Percentiles rank a stretch among this genome's conserved stretches.
phyloP scores from a whole-genome alignment of 2,113 vertebrate genomes.

The Heterochromis multidens region DNA sequence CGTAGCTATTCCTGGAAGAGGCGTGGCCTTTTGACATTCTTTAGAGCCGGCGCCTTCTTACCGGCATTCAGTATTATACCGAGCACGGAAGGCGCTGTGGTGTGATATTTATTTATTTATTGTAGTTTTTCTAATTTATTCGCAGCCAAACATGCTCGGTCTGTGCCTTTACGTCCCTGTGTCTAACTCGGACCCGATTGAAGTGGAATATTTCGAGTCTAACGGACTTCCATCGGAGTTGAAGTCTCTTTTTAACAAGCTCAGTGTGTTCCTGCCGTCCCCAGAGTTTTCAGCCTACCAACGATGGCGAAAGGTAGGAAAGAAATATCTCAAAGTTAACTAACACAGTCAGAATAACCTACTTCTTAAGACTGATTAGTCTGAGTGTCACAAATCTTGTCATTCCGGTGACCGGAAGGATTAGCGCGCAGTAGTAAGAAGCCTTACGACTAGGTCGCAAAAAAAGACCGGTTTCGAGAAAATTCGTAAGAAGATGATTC shows the following conservation, averaged over 20 bases:
- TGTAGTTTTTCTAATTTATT: slow-evolving; percentile 37
- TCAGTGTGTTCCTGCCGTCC: slow-evolving; percentile 90
- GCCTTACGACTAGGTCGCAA: slow-evolving; percentile 57
- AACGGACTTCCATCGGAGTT: slow-evolving; percentile 86
- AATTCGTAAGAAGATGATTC: neutral
- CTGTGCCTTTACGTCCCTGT: slow-evolving; percentile 88
- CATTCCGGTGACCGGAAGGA: neutral
- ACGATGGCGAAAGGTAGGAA: slow-evolving; percentile 85
- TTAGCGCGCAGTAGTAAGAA: neutral
- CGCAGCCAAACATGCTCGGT: slow-evolving; percentile 80
- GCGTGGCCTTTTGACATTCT: slow-evolving; percentile 17
- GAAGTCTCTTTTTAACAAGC: slow-evolving; percentile 87
- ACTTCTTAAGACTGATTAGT: neutral
- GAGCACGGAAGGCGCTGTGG: fast-evolving
- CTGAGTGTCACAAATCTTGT: neutral
- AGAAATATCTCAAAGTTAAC: neutral
- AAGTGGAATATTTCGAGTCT: slow-evolving; percentile 94
- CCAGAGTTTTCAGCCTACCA: slow-evolving; percentile 88
- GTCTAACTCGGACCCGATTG: slow-evolving; percentile 78
- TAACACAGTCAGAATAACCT: fast-evolving
- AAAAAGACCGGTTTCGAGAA: neutral
- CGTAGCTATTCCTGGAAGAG: neutral
- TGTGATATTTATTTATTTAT: slow-evolving; percentile 70
- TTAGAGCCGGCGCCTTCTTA: slow-evolving; percentile 46
- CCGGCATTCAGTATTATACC: slow-evolving; percentile 67